Percentiles rank a stretch among this genome's conserved stretches.
phyloP scores from a whole-genome alignment of 2,113 vertebrate species.

The Machaerirhynchus nigripectus region DNA sequence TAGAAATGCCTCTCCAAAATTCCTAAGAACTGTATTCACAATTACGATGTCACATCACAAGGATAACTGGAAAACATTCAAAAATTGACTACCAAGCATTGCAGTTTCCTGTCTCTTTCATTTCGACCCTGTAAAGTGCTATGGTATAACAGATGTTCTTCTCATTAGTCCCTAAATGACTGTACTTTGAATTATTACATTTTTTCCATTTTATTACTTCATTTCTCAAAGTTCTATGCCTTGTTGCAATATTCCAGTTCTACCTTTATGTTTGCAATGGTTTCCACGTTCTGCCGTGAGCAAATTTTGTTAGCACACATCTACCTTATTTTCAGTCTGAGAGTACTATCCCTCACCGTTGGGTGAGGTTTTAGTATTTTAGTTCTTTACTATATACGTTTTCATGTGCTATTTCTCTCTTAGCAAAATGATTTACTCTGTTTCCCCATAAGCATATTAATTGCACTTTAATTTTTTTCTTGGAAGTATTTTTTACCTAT shows the following conservation, averaged over 20 bases:
- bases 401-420: background rate
- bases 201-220: background rate
- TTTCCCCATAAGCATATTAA: background rate
- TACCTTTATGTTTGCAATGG: background rate
- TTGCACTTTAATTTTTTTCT: background rate
- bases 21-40: background rate
- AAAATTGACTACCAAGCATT: background rate
- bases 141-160: background rate
- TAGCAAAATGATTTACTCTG: background rate
- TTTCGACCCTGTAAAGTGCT: background rate
- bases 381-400: background rate
- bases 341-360: background rate
- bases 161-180: background rate
- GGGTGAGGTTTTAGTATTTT: background rate
- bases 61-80: background rate
- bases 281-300: background rate
- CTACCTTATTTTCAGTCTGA: background rate
- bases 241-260: background rate
- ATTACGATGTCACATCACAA: background rate
- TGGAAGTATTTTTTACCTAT: background rate
- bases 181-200: background rate
- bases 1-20: background rate
- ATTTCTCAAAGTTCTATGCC: background rate
- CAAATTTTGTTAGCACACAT: fast-evolving
- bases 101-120: background rate